Evolutionary conservation across 2,797 vertebrate species (phyloP).

Genomic region (Danio albolineatus): DNA sequence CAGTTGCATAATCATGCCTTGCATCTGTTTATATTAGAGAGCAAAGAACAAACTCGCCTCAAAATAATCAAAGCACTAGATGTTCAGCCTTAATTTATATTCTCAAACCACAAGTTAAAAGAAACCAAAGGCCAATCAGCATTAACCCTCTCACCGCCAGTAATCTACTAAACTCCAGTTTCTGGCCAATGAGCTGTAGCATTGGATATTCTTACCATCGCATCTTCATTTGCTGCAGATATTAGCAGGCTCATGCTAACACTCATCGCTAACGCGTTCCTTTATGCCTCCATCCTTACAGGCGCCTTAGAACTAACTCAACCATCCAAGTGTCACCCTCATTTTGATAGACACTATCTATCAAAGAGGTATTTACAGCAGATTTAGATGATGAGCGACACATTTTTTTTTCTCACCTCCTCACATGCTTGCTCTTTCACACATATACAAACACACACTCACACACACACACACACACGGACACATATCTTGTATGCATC

Average conservation of each 20-base stretch:
- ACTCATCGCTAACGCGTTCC: constrained; percentile 21
- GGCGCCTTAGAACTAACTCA: constrained; percentile 17
- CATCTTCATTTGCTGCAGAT: too few relatives aligned
- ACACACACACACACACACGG: background rate
- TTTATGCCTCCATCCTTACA: constrained; percentile 25
- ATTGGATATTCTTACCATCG: constrained; percentile 54
- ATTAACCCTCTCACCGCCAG: background rate
- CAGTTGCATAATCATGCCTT: background rate
- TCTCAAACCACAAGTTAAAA: constrained; percentile 1
- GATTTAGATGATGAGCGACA: constrained; percentile 49
- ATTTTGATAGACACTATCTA: constrained; percentile 42
- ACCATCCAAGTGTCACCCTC: constrained; percentile 35
- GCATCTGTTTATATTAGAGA: background rate
- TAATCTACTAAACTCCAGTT: background rate
- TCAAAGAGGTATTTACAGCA: constrained; percentile 37
- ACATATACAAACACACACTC: background rate
- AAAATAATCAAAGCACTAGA: background rate
- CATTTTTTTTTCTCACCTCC: constrained; percentile 46
- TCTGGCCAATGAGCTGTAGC: background rate
- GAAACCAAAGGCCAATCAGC: background rate
- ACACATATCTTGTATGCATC: constrained; percentile 31
- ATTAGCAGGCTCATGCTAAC: constrained; percentile 6
- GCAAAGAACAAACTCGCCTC: background rate
- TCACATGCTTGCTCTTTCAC: constrained; percentile 16
- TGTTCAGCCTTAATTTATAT: background rate